Evolutionary conservation across 2,113 vertebrate genomes (phyloP).

Genomic region (Aptenodytes patagonicus): DNA sequence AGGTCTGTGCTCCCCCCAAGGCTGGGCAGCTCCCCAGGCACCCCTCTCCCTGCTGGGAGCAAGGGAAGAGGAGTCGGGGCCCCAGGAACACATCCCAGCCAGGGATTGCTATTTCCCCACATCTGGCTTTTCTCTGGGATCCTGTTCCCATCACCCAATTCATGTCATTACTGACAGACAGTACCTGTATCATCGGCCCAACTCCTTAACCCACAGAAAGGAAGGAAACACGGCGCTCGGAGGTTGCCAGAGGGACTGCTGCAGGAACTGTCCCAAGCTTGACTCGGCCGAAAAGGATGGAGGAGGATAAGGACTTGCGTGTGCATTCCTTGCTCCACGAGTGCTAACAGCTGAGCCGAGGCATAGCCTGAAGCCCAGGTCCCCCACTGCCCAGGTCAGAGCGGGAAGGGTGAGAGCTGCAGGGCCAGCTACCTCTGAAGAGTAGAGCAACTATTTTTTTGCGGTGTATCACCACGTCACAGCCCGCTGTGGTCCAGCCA

Average conservation of each 20-base stretch:
- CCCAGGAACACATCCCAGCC: fast-evolving
- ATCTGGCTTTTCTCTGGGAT: neutral
- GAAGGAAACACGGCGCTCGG: fast-evolving
- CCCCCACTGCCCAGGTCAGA: neutral
- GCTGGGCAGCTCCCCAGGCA: neutral
- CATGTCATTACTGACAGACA: neutral
- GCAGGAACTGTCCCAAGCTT: neutral
- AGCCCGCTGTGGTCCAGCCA: neutral
- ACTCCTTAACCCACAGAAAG: neutral
- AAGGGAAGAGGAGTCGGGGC: neutral
- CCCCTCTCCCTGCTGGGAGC: neutral
- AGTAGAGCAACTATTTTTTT: neutral
- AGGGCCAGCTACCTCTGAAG: neutral
- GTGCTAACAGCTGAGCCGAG: neutral
- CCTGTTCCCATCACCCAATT: neutral
- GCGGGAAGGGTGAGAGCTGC: neutral
- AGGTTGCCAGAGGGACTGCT: neutral
- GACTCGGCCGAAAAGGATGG: neutral
- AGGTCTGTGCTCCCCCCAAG: neutral
- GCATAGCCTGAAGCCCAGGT: neutral
- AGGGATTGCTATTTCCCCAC: neutral
- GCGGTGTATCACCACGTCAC: neutral
- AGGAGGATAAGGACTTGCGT: neutral
- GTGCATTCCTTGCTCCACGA: neutral
- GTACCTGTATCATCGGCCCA: neutral